Evolutionary conservation across 35 echinoderm and acorn worm species (phyloP), one percentile per base, ranked within the genome.

Genomic region (Strongylocentrotus purpuratus): DNA sequence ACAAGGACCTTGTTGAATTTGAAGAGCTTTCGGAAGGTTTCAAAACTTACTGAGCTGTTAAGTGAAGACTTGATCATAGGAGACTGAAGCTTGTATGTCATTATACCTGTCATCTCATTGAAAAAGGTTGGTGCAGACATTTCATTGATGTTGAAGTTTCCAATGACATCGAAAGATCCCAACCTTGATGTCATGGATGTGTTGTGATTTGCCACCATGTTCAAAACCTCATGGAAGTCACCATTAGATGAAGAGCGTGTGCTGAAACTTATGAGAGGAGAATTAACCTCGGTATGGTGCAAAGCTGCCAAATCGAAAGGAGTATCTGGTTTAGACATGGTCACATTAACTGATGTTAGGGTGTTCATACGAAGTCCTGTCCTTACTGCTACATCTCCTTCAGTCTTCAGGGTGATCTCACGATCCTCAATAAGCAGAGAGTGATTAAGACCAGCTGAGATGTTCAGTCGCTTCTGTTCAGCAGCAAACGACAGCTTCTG

Each of bases 91-190:
- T 94, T 92, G 59, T 96, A 94, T 15, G 59, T 94, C 33, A 96
- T 7, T 31, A 50, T 94, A 14, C 96, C 94, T 25, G 85, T 90
- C 93, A 98, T 94, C 20, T 18, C 50, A 18, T 95, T 95, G 90
- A 98, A 98, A 3, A 88, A 47, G 31, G 65, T 86, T 31, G 71
- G 86, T 12, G 47, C 25, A 28, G 86, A 93, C 94, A 98, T 94
- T 33, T 91, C 91, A 45, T 96, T 93, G 94, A 98, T 95, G 94
- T 95, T 94, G 94, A 88, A 96, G 95, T 70, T 96, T 31, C 86
- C 96, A 94, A 86, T 92, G 18, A 95, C 91, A 52, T 65, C 96
- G n/a, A 97, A 31, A 65, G 97, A 97, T 32, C 52, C 96, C 95
- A 98, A 33, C 12, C 93, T 86, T 18, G 94, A 94, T 32, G 86